Conservation (phyloP, 2,797 vertebrate genomes). For the Ambastaia sidthimunki region DNA sequence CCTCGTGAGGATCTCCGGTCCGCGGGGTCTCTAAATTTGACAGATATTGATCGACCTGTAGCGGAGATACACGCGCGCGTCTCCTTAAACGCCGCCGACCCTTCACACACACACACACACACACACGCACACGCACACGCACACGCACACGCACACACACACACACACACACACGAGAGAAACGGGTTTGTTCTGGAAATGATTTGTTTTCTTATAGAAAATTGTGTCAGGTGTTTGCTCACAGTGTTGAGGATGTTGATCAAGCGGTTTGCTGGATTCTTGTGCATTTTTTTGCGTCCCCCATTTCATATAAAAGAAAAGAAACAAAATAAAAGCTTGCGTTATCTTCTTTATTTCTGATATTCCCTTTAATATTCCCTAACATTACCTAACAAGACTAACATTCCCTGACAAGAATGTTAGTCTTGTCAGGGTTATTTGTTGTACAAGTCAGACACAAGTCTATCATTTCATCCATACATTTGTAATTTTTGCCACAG, state of each 20-base stretch:
- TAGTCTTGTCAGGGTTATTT: background rate
- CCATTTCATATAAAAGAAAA: background rate
- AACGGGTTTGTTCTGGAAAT: background rate
- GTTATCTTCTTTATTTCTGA: conserved; percentile 4
- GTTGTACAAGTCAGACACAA: conserved; percentile 7
- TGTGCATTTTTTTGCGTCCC: background rate
- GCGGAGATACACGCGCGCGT: conserved; percentile 25
- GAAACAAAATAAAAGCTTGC: background rate
- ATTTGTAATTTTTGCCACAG: conserved; percentile 35
- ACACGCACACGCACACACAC: background rate
- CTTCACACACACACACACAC: background rate
- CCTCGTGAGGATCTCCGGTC: conserved; percentile 10
- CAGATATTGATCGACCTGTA: conserved; percentile 50
- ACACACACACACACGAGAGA: background rate
- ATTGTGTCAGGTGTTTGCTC: background rate
- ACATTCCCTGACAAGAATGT: no score
- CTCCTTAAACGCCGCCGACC: conserved; percentile 25
- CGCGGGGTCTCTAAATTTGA: conserved; percentile 45
- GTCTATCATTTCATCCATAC: conserved; percentile 9
- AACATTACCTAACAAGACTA: no score
- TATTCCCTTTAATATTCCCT: background rate
- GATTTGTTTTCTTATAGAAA: background rate
- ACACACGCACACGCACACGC: background rate
- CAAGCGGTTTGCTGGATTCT: background rate
- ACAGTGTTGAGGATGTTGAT: background rate